Evolutionary conservation across 2,113 vertebrate species (phyloP).

Genomic region (Ammospiza caudacuta): DNA sequence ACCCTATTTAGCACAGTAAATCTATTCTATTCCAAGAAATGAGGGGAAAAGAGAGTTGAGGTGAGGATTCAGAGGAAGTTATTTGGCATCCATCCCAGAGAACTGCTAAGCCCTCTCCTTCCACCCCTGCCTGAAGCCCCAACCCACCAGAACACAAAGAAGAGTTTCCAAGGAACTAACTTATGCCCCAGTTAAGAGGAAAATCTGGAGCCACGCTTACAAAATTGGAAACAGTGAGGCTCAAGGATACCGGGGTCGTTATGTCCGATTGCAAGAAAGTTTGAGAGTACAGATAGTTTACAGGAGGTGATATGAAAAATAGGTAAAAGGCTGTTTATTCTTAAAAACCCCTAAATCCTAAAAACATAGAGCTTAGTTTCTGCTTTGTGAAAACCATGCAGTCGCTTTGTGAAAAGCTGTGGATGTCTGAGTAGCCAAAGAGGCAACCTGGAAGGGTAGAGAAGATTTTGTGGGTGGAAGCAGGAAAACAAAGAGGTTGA

Average conservation of each 20-base stretch:
- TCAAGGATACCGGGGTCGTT: background rate
- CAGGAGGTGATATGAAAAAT: accelerated
- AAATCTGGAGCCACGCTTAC: background rate
- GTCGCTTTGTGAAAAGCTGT: background rate
- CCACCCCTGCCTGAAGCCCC: background rate
- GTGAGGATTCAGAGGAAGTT: background rate
- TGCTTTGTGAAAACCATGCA: background rate
- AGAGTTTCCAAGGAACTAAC: background rate
- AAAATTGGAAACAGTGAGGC: background rate
- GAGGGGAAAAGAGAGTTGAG: background rate
- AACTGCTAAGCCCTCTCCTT: background rate
- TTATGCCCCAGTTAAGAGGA: background rate
- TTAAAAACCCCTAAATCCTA: background rate
- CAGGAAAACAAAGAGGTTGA: background rate
- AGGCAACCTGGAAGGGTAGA: background rate
- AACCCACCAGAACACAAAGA: background rate
- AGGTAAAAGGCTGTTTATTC: background rate
- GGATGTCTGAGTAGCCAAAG: background rate
- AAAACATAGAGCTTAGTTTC: background rate
- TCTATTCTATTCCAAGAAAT: background rate
- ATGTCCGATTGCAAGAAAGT: background rate
- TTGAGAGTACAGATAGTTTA: background rate
- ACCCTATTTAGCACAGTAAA: background rate
- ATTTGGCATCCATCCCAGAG: background rate
- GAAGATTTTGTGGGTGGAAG: background rate